Base-by-base conservation (phyloP, 1,140 invertebrate genomes). In the Pogonognathellus flavescens region DNA sequence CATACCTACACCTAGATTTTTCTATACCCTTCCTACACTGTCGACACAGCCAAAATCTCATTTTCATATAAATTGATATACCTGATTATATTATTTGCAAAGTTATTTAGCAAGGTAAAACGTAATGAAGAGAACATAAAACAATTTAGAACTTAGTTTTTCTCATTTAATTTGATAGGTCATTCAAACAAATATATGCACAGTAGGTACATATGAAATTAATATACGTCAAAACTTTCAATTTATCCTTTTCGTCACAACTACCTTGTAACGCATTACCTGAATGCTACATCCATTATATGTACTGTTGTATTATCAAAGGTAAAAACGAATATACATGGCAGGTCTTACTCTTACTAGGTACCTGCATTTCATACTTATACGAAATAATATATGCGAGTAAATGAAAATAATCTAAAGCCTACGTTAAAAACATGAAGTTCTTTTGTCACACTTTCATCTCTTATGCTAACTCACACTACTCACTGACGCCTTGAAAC, bases 391-490 rank as follows among this genome's bases (percentile, higher is more conserved):
- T 6, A 41, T 41, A 57, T 14, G 53, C 53, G 9, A 13, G 9
- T n/a, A 57, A 13, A 57, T 57, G 11, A 57, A 57, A 13, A 57
- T 14, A 57, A 2, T 14, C 1, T n/a, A 57, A 57, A 57, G 53
- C 31, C 31, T 41, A 41, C 31, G 31, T 41, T 62, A 9, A 3
- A 72, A 72, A 72, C 66, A 31, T 72, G 66, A 41, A 72, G 41
- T n/a, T 22, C 66, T 72, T 72, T 72, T 72, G 66, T 49, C 66
- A 72, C 66, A 72, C 66, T 72, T 72, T 72, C 66, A 41, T 72
- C 22, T 72, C 25, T 49, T 62, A 62, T 62, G 60, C 60, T 25
- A 25, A 66, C 13, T 25, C 11, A 66, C 25, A n/a, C 70, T 31
- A n/a, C 70, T 31, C 8, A 18, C 25, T 16, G 41, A 76, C 9